phyloP scores from a whole-genome alignment of 2,113 vertebrate genomes.

The Pomatorhinus ruficollis region DNA sequence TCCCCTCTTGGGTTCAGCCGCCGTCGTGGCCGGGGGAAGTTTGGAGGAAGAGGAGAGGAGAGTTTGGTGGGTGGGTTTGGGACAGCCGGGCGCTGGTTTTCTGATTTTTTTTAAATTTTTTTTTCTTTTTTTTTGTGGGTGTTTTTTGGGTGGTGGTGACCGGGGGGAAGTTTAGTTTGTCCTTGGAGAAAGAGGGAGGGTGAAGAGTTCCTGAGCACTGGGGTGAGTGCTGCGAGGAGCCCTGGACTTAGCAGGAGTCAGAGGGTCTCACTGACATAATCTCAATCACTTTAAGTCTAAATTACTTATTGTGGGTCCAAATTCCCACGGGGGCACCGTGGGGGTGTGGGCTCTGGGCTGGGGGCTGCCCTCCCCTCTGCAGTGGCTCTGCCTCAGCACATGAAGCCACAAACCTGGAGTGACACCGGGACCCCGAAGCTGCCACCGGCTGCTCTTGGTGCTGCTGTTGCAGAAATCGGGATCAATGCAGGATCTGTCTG shows the following conservation, averaged over 20 bases:
- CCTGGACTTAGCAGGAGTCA: rapidly evolving
- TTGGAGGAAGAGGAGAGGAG: background rate
- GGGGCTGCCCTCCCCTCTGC: background rate
- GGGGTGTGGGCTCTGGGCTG: background rate
- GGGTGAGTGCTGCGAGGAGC: rapidly evolving
- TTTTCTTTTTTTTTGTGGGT: background rate
- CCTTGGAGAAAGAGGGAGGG: background rate
- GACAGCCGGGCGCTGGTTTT: rapidly evolving
- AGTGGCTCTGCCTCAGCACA: background rate
- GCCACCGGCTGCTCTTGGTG: background rate
- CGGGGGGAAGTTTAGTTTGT: background rate
- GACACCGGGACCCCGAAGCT: background rate
- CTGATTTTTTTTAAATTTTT: rapidly evolving
- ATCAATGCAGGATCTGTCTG: background rate
- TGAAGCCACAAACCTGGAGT: rapidly evolving
- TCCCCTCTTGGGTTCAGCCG: background rate
- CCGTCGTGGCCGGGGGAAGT: rapidly evolving
- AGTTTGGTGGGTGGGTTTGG: background rate
- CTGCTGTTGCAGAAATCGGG: background rate
- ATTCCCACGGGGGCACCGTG: rapidly evolving
- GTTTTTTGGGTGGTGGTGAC: background rate
- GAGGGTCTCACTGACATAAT: background rate
- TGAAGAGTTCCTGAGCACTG: rapidly evolving
- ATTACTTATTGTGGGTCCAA: background rate
- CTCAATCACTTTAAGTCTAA: background rate